Percentiles rank a stretch among this genome's conserved stretches.
Conservation (phyloP, 2,888 invertebrate genomes). For the Saturnia japonica region DNA sequence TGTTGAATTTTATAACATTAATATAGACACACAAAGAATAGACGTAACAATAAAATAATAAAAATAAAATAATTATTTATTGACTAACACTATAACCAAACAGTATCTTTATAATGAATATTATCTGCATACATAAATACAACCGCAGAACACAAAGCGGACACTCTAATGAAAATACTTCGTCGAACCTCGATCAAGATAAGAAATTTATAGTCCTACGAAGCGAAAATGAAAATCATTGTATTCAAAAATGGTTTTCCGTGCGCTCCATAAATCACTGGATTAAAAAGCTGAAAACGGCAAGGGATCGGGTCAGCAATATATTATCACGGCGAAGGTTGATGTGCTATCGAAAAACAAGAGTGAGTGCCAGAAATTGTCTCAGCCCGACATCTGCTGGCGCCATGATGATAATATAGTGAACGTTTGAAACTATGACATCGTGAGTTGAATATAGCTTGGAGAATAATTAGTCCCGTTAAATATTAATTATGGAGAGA, state of each 20-base stretch:
- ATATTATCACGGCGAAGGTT: constrained; percentile 52
- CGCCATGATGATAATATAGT: constrained; percentile 26
- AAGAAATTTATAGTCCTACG: constrained; percentile 34
- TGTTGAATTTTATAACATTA: too few species aligned
- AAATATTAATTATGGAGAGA: not conserved
- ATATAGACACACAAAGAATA: too few species aligned
- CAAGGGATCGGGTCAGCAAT: constrained; percentile 52
- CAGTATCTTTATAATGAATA: not conserved
- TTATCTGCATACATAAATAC: not conserved
- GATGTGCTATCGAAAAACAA: constrained; percentile 46
- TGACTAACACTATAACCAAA: not conserved
- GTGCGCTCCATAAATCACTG: constrained; percentile 53
- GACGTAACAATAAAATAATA: too few species aligned
- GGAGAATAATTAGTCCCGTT: not conserved
- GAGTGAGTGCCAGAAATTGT: constrained; percentile 42
- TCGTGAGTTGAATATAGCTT: not conserved
- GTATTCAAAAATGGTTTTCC: constrained; percentile 55
- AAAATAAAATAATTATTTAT: too few species aligned
- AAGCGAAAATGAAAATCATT: constrained; percentile 46
- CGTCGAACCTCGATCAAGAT: constrained; percentile 12
- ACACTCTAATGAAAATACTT: constrained; percentile 19
- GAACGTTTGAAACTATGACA: constrained; percentile 20
- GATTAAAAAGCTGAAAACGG: constrained; percentile 61
- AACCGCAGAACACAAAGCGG: constrained; percentile 20
- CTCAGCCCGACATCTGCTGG: constrained; percentile 44